These are phyloP conservation scores for Onychostruthus taczanowskii DNA, from an alignment of 2,113 vertebrate species.

Conservation along the genomic window DNA sequence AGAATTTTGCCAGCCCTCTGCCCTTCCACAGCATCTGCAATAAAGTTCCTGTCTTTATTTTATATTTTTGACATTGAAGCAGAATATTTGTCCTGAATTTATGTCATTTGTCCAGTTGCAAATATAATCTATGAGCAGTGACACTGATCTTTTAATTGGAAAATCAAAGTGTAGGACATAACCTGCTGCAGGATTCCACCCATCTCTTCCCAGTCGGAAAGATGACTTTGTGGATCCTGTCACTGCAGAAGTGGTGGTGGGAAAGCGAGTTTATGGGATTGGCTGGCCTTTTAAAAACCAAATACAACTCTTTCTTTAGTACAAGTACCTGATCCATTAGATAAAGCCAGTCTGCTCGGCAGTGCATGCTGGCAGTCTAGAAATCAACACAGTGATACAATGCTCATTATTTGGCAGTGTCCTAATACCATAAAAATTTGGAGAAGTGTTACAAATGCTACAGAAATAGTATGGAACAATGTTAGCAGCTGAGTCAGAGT, in stretches of 20 bases:
- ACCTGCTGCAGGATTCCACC: conserved; percentile 35
- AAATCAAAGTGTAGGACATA: conserved; percentile 52
- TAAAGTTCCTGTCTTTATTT: conserved; percentile 40
- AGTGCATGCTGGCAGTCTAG: not conserved
- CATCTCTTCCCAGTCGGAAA: conserved; percentile 14
- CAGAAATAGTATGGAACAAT: conserved; percentile 50
- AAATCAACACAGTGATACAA: not conserved
- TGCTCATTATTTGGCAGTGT: not conserved
- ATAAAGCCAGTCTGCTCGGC: not conserved
- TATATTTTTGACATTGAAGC: conserved; percentile 61
- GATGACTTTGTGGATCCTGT: not conserved
- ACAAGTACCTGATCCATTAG: not conserved
- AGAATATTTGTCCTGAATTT: conserved; percentile 69
- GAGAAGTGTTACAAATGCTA: conserved; percentile 46
- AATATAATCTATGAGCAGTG: conserved; percentile 51
- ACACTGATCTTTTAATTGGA: conserved; percentile 64
- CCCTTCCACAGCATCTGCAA: conserved; percentile 12
- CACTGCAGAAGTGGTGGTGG: not conserved
- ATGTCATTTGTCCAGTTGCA: conserved; percentile 61
- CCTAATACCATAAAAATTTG: conserved; percentile 27
- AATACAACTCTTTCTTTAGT: not conserved
- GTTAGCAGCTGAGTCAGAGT: conserved; percentile 52
- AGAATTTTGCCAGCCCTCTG: conserved; percentile 15
- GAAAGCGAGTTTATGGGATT: not conserved
- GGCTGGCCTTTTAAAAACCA: not conserved